phyloP scores from a whole-genome alignment of 2,797 vertebrate species.

The Mastacembelus armatus region DNA sequence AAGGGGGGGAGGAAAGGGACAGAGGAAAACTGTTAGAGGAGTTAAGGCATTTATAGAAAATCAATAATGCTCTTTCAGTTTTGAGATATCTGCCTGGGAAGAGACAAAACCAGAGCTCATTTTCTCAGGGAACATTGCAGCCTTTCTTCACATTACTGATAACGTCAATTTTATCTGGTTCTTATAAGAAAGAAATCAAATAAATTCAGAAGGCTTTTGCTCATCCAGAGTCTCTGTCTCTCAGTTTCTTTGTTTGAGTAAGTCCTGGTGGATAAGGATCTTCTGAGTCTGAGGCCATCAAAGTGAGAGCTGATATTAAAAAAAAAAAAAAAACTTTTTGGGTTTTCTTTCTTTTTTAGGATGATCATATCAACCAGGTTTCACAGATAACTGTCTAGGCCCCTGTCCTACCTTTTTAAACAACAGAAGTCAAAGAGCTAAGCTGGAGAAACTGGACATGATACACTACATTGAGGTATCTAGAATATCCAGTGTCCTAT shows the following conservation, averaged over 20 bases:
- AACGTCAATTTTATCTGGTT: slow-evolving; percentile 41
- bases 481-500: background rate
- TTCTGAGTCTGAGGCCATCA: background rate
- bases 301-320: slow-evolving; percentile 6
- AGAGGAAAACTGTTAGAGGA: slow-evolving; percentile 24
- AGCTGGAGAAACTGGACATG: background rate
- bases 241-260: slow-evolving; percentile 16
- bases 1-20: slow-evolving; percentile 1
- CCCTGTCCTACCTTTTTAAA: slow-evolving; percentile 3
- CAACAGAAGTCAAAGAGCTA: background rate
- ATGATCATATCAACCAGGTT: slow-evolving; percentile 16
- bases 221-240: background rate
- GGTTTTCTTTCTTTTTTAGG: background rate
- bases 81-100: slow-evolving; percentile 23
- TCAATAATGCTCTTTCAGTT: slow-evolving; percentile 62
- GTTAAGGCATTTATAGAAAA: slow-evolving; percentile 64
- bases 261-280: slow-evolving; percentile 32
- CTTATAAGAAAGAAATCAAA: slow-evolving; percentile 34
- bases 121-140: slow-evolving; percentile 6
- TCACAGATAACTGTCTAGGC: slow-evolving; percentile 1
- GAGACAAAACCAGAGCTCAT: slow-evolving; percentile 12
- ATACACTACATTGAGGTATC: background rate
- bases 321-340: no score
- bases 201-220: slow-evolving; percentile 32
- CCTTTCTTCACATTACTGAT: slow-evolving; percentile 45